phyloP scores from a whole-genome alignment of 2,888 invertebrate genomes.

The Aromia moschata region DNA sequence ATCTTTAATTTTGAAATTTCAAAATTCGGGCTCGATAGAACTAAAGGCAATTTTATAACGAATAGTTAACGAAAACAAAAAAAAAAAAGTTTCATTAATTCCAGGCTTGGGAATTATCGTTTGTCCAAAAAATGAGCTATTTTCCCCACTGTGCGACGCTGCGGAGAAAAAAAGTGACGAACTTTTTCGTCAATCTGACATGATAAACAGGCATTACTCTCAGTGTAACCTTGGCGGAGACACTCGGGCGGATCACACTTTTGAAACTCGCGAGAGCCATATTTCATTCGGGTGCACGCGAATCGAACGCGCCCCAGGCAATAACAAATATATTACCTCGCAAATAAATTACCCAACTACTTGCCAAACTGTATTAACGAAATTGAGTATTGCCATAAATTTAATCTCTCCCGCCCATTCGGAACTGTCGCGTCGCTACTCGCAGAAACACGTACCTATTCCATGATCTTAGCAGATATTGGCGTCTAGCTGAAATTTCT shows the following conservation, averaged over 20 bases:
- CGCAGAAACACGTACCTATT: constrained; percentile 37
- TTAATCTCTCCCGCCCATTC: constrained; percentile 36
- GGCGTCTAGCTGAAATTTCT: constrained; percentile 17
- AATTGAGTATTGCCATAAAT: constrained; percentile 55
- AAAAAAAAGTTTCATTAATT: no score
- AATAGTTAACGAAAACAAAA: no score
- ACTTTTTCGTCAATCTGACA: no score
- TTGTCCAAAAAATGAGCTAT: no score
- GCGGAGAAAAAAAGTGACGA: no score
- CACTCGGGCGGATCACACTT: constrained; percentile 13
- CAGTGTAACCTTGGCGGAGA: neutral
- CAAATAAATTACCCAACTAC: constrained; percentile 50
- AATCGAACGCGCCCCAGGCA: constrained; percentile 28
- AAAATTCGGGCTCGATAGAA: no score
- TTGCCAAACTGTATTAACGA: constrained; percentile 54
- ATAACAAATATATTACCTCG: constrained; percentile 46
- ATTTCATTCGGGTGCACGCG: constrained; percentile 34
- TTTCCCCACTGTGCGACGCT: no score
- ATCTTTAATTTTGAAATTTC: no score
- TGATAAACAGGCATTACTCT: no score
- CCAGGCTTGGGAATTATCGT: no score
- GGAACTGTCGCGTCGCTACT: constrained; percentile 29
- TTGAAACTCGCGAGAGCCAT: constrained; percentile 24
- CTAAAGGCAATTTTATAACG: no score
- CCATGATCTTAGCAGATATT: constrained; percentile 37